Percentiles rank a stretch among this genome's conserved stretches.
These are phyloP conservation scores for Ormyrus pomaceus DNA, from an alignment of 2,888 invertebrate species.

Conservation along the genomic window DNA sequence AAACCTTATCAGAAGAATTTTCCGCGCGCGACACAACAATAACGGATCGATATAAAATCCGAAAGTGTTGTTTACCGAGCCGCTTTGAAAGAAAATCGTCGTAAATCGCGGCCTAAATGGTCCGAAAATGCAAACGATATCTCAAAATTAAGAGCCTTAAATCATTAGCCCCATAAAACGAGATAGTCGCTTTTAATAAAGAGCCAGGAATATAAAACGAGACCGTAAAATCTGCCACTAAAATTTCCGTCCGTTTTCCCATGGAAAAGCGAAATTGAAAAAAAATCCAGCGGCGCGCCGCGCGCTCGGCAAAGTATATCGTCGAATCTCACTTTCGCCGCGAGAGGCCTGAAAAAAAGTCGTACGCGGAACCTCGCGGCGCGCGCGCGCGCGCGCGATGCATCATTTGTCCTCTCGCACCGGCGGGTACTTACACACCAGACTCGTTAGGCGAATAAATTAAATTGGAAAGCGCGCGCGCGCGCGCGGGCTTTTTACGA, in stretches of 20 bases:
- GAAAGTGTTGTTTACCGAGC: no score
- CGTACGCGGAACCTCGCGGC: background rate
- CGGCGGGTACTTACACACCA: conserved; percentile 50
- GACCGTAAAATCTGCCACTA: no score
- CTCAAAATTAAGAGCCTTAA: no score
- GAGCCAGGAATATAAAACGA: no score
- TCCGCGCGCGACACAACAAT: no score
- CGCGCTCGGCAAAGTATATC: background rate
- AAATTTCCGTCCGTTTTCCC: background rate
- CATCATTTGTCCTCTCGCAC: conserved; percentile 39
- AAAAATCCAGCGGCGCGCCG: background rate
- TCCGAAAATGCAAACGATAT: no score
- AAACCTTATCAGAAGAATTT: no score
- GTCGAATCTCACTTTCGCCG: conserved; percentile 21
- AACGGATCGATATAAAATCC: no score
- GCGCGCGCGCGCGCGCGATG: background rate
- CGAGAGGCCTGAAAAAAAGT: background rate
- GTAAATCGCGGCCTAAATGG: no score
- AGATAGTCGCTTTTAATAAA: no score
- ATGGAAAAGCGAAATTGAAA: background rate
- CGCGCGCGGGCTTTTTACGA: conserved; percentile 62
- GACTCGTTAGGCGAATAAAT: conserved; percentile 67
- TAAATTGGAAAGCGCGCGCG: conserved; percentile 63
- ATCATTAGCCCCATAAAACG: no score
- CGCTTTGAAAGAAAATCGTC: no score